Percentiles rank a stretch among this genome's conserved stretches.
Evolutionary conservation across 2,797 vertebrate genomes (phyloP).

Genomic region (Arctocebus calabarensis): DNA sequence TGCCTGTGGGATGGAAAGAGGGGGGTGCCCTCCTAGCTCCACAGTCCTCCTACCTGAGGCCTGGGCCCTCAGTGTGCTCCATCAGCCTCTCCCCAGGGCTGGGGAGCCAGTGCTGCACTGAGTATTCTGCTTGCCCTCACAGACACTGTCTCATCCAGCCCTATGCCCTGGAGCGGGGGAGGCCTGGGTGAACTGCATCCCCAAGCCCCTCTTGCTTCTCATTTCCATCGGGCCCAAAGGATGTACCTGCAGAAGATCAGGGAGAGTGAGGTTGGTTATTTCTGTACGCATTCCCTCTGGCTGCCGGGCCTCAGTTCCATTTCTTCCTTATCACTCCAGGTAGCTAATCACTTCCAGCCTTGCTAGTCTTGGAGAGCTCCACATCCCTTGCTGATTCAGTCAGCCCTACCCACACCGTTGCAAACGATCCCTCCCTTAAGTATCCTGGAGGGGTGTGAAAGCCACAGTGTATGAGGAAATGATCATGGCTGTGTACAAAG

Average conservation of each 20-base stretch:
- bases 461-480: not conserved
- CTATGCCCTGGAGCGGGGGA: not conserved
- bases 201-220: not conserved
- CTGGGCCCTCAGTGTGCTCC: not conserved
- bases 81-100: not conserved
- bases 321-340: not conserved
- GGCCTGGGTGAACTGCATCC: not conserved
- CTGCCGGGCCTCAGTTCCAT: not conserved
- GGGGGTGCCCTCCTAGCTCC: not conserved
- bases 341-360: not conserved
- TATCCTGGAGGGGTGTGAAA: not conserved
- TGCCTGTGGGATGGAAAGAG: not conserved
- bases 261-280: not conserved
- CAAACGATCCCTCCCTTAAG: not conserved
- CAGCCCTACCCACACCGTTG: not conserved
- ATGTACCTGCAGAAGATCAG: not conserved
- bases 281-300: too few relatives aligned
- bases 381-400: not conserved
- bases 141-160: too few relatives aligned
- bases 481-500: not conserved
- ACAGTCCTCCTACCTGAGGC: not conserved
- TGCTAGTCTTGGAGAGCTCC: not conserved
- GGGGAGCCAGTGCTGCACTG: accelerated
- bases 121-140: too few relatives aligned
- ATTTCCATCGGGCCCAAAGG: not conserved